A percentile compares a stretch with the other conserved stretches of the same genome.
These are phyloP conservation scores for Cynopterus sphinx DNA, from an alignment of 2,797 vertebrate species.

Conservation along the genomic window DNA sequence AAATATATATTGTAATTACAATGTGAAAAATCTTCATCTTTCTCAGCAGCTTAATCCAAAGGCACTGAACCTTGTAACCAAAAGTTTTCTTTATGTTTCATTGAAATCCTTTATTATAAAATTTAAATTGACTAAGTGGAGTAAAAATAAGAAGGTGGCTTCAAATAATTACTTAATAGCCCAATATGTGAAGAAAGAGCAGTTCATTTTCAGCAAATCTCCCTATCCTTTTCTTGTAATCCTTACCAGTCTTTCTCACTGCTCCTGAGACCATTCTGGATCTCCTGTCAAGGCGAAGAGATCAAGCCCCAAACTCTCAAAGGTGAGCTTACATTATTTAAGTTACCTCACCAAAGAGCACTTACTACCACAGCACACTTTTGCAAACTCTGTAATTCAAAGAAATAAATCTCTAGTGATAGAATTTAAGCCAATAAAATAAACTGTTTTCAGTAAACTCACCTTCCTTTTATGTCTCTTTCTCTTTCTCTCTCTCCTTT, in stretches of 20 bases:
- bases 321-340: not conserved
- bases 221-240: not conserved
- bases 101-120: not conserved
- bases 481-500: not conserved
- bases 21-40: not conserved
- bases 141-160: not conserved
- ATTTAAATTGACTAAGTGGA: not conserved
- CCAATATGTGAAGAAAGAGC: not conserved
- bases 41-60: not conserved
- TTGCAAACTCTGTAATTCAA: not conserved
- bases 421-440: not conserved
- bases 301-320: not conserved
- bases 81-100: not conserved
- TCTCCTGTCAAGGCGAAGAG: not conserved
- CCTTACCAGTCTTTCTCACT: not conserved
- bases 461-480: not conserved
- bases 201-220: not conserved
- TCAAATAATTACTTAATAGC: not conserved
- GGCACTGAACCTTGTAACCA: not conserved
- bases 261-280: not conserved
- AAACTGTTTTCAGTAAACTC: not conserved
- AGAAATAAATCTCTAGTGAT: not conserved
- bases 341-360: not conserved
- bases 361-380: not conserved
- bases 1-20: not conserved